Conservation (phyloP, 1,140 invertebrate species). For the Bacillus rossius region DNA sequence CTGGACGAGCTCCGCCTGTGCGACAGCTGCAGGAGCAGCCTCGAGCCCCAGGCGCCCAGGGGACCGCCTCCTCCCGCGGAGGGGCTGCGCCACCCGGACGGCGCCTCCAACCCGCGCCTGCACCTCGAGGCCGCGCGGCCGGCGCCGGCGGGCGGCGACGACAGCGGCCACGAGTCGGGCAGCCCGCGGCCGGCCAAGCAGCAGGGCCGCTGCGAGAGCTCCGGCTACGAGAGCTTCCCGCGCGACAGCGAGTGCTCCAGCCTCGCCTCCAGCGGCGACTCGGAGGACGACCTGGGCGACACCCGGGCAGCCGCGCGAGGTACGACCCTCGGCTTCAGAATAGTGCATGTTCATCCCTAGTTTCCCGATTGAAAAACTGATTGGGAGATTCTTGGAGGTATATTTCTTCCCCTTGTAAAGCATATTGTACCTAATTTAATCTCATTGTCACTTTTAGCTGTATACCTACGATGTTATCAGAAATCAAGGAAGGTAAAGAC, state of each 20-base stretch:
- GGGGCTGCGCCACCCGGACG: constrained; percentile 72
- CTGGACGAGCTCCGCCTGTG: constrained; percentile 46
- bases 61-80: not conserved
- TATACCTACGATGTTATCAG: no score
- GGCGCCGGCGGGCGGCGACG: constrained; percentile 37
- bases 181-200: constrained; percentile 59
- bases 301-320: no score
- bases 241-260: constrained; percentile 79
- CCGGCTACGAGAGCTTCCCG: constrained; percentile 83
- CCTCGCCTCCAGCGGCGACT: constrained; percentile 52
- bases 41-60: constrained; percentile 1
- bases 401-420: no score
- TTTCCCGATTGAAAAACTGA: no score
- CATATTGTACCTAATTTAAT: no score
- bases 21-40: constrained; percentile 64
- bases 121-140: constrained; percentile 46
- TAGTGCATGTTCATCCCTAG: no score
- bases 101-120: constrained; percentile 86
- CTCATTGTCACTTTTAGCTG: no score
- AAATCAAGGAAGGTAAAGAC: no score
- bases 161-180: constrained; percentile 68
- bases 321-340: no score
- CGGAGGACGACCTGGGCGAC: not conserved
- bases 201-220: constrained; percentile 53
- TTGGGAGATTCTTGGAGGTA: no score